Percentiles rank a stretch among this genome's conserved stretches.
phyloP scores from a whole-genome alignment of 1,140 invertebrate genomes.

The Drosophila athabasca region DNA sequence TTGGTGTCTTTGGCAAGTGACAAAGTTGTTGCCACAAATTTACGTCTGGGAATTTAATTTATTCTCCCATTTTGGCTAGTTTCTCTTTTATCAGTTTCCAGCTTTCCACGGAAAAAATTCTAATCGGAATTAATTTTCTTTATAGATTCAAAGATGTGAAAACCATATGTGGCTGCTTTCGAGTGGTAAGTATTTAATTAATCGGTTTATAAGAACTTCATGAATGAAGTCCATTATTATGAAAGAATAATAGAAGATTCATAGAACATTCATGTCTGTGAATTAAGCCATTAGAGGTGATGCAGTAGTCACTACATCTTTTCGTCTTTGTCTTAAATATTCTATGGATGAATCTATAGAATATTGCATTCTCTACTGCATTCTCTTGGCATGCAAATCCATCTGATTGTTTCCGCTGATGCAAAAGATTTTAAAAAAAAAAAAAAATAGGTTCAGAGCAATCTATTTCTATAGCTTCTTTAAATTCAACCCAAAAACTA shows the following conservation, averaged over 20 bases:
- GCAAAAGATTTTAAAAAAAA: conserved; percentile 2
- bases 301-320: too few species aligned
- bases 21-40: conserved; percentile 77
- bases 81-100: conserved; percentile 47
- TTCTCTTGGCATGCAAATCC: too few species aligned
- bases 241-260: too few species aligned
- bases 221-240: too few species aligned
- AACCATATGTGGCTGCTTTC: conserved; percentile 6
- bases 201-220: background rate
- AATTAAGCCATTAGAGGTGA: too few species aligned
- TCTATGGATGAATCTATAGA: too few species aligned
- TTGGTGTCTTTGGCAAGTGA: conserved; percentile 49
- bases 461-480: conserved; percentile 23
- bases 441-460: conserved; percentile 3
- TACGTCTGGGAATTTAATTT: conserved; percentile 65
- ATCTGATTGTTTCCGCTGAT: background rate
- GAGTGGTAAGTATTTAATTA: conserved; percentile 27
- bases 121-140: conserved; percentile 27
- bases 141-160: conserved; percentile 17
- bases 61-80: conserved; percentile 12
- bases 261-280: too few species aligned
- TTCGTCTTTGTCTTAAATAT: too few species aligned
- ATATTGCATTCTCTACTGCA: too few species aligned
- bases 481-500: conserved; percentile 28
- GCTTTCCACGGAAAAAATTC: background rate